Evolutionary conservation across 1,140 invertebrate species (phyloP).

Genomic region (Conus ventricosus): DNA sequence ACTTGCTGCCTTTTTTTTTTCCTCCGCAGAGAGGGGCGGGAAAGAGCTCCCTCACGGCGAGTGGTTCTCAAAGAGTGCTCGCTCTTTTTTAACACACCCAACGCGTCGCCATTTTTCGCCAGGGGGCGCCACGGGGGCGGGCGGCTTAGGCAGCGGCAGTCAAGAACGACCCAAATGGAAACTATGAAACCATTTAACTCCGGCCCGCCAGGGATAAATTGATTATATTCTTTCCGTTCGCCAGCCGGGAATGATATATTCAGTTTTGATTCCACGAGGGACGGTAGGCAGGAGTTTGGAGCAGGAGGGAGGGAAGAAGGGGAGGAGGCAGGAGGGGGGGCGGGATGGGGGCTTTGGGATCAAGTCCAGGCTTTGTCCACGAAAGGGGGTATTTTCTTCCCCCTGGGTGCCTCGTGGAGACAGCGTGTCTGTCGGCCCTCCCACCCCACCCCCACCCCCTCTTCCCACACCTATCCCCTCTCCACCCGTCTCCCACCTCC

Average conservation of each 20-base stretch:
- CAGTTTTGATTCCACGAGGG: conserved; percentile 18
- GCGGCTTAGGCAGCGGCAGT: neutral
- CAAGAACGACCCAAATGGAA: conserved; percentile 11
- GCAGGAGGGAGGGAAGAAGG: neutral
- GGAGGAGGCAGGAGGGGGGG: neutral
- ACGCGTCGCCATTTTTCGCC: neutral
- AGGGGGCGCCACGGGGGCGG: conserved; percentile 14
- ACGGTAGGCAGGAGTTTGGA: neutral
- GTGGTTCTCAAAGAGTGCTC: conserved; percentile 5
- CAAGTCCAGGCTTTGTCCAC: neutral
- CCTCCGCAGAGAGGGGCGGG: neutral
- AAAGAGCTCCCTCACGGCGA: neutral
- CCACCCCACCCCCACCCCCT: neutral
- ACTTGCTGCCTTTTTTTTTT: too few species aligned
- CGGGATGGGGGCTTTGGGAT: neutral
- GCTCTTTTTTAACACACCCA: neutral
- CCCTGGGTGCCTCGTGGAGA: neutral
- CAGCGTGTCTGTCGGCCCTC: conserved; percentile 6
- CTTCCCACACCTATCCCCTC: neutral
- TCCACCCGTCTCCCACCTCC: too few species aligned
- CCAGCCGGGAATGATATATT: conserved; percentile 15
- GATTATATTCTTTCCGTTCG: conserved; percentile 23
- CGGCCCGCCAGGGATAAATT: conserved; percentile 1
- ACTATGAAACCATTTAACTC: conserved; percentile 32
- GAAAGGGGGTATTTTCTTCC: neutral